Conservation (phyloP, 2,888 invertebrate species). For the Lasioglossum villosulum region DNA sequence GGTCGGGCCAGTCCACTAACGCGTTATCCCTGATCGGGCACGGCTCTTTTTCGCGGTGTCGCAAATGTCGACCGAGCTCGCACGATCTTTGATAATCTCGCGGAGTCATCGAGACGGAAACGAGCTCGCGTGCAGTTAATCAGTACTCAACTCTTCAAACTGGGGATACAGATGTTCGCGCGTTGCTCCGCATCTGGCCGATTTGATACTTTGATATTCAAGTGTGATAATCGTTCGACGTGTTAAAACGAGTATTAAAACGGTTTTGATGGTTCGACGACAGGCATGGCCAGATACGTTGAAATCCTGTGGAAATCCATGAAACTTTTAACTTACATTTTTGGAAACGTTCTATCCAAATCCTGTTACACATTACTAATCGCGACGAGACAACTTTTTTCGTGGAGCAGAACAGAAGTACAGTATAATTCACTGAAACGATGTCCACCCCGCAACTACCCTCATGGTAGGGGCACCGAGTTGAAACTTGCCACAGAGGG, state of each 20-base stretch:
- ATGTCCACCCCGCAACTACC: too few relatives aligned
- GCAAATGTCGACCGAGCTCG: not conserved
- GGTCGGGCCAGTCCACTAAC: not conserved
- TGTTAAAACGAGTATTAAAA: too few relatives aligned
- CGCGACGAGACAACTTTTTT: too few relatives aligned
- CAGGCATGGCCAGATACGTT: too few relatives aligned
- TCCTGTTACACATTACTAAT: not conserved
- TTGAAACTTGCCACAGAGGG: too few relatives aligned
- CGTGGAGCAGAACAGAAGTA: too few relatives aligned
- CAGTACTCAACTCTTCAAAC: not conserved
- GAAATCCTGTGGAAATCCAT: too few relatives aligned
- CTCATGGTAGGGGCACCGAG: too few relatives aligned
- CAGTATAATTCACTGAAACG: too few relatives aligned
- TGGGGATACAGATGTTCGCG: not conserved
- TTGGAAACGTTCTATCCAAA: not conserved
- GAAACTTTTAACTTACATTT: not conserved
- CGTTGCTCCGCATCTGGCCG: not conserved
- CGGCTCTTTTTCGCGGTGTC: not conserved
- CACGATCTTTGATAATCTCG: not conserved
- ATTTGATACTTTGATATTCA: not conserved
- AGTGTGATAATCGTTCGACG: not conserved
- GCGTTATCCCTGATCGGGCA: slow-evolving; percentile 1
- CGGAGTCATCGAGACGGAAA: not conserved
- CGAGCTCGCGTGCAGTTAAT: not conserved
- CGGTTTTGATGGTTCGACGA: not conserved